Conservation (phyloP, 2,797 vertebrate species). For the Ambastaia sidthimunki region DNA sequence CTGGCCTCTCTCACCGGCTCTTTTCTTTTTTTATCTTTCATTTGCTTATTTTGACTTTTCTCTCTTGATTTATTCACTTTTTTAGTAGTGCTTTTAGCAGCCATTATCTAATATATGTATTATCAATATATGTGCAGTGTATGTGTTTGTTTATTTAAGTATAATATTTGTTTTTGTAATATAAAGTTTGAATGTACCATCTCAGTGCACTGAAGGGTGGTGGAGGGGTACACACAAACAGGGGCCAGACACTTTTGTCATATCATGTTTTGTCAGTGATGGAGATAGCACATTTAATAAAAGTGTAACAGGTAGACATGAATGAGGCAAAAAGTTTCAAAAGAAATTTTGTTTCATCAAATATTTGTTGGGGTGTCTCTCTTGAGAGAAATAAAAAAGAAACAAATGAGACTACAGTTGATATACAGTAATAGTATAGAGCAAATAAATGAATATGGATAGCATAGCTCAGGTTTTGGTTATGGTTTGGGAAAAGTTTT, state of each 20-base stretch:
- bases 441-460: not conserved
- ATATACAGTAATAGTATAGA: not conserved
- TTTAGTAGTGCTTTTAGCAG: no score
- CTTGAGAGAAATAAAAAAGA: not conserved
- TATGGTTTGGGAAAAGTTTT: no score
- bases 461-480: not conserved
- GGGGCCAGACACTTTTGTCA: not conserved
- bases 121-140: no score
- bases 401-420: not conserved
- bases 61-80: no score
- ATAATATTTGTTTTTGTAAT: constrained; percentile 9
- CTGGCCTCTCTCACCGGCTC: constrained; percentile 28
- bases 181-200: not conserved
- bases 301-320: not conserved
- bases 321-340: not conserved
- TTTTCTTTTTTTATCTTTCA: not conserved
- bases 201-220: not conserved
- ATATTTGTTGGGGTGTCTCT: no score
- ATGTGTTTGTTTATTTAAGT: no score
- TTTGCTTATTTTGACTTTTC: no score
- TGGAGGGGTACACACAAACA: not conserved
- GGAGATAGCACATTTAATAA: constrained; percentile 25
- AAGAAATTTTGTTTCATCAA: no score
- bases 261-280: no score
- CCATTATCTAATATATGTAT: no score